Base-by-base conservation (phyloP, 1,140 invertebrate species). In the Macrostomum lignano region DNA sequence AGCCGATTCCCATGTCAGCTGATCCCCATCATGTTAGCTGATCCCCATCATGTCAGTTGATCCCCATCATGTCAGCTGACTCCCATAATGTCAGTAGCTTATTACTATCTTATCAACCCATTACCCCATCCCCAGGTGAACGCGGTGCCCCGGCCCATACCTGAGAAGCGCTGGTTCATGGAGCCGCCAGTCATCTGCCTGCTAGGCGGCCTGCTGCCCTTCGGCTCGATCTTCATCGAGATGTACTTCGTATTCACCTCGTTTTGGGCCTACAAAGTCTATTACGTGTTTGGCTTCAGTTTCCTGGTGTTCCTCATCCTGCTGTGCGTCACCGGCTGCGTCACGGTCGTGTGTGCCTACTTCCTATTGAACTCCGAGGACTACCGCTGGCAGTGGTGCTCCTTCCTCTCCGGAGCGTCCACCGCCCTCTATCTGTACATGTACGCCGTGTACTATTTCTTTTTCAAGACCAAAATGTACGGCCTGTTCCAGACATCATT, bases 401-500 rank as follows among this genome's bases (percentile, higher is more conserved):
- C 79, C 53, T 96, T 94, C 58, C 65, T 88, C 42, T 73, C 84
- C 25, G 88, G 86, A 36, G 82, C 72, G 26, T 96, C 86, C 19
- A 94, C 86, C 23, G 68, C 84, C 19, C 69, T 73, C 39, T 98
- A 98, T 61, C 82, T 98, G 17, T 96, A 96, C 58, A 54, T 93
- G 37, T 98, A 96, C 63, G 88, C 88, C 9, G 79, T 96, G 51
- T 98, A 98, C 54, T 98, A 96, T 51, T 98, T 93, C 64, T 73
- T 98, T 61, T 96, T 98, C 55, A 98, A 98, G 67, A 98, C 88
- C 37, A 98, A 96, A 62, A 96, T 96, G 88, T 96, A 91, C 61
- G 91, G 88, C 19, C 62, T 98, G 29, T 98, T 98, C 60, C 91
- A 98, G 66, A 98, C 88, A 21, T 68, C 76, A 24, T 96, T 98